phyloP scores from a whole-genome alignment of 2,113 vertebrate species.

The Mungos mungo region DNA sequence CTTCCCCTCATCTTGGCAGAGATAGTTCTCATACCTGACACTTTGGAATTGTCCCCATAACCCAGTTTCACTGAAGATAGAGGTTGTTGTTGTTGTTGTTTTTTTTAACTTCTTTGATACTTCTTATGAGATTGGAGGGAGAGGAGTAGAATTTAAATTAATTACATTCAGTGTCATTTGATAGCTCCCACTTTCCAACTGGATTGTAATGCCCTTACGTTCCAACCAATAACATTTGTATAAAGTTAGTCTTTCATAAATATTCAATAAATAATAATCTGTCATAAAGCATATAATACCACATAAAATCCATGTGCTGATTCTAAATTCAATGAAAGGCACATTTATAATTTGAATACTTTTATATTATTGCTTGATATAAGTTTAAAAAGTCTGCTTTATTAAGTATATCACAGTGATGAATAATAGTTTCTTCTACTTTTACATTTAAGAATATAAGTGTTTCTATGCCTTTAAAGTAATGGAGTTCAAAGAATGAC shows the following conservation, averaged over 20 bases:
- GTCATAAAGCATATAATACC: neutral
- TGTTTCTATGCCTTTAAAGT: conserved; percentile 36
- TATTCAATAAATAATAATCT: neutral
- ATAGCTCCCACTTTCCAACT: neutral
- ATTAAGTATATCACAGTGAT: neutral
- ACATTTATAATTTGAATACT: neutral
- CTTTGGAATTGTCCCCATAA: neutral
- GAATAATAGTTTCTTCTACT: neutral
- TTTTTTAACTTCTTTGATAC: neutral
- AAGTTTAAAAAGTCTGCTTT: neutral
- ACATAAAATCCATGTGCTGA: neutral
- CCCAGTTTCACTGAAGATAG: neutral
- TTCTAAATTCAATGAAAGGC: neutral
- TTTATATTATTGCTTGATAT: conserved; percentile 1
- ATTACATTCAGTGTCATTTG: neutral
- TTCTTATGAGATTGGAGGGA: neutral
- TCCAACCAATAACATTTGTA: neutral
- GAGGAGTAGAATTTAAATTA: neutral
- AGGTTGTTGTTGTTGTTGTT: too few species aligned
- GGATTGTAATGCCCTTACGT: neutral
- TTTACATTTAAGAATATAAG: conserved; percentile 2
- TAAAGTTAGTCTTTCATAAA: neutral
- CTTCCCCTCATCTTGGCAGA: neutral
- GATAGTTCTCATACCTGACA: neutral
- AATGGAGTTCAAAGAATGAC: conserved; percentile 1